phyloP scores from a whole-genome alignment of 2,797 vertebrate genomes.

The Pseudomugil tenellus region DNA sequence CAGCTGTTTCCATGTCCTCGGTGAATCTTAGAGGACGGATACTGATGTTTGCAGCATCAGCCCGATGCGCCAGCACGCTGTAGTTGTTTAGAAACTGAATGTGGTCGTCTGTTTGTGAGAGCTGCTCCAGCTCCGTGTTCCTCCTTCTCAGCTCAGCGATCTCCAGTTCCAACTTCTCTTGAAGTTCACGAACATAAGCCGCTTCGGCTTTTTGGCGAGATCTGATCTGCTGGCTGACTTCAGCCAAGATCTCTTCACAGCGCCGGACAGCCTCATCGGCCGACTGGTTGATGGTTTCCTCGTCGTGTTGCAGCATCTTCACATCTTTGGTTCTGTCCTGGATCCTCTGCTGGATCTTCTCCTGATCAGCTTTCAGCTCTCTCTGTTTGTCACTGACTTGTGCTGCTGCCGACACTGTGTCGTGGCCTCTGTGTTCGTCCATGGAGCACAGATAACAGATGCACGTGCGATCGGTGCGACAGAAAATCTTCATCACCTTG shows the following conservation, averaged over 20 bases:
- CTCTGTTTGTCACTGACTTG: conserved; percentile 10
- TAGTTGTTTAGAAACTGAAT: conserved; percentile 14
- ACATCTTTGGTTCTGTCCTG: conserved; percentile 3
- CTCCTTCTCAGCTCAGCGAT: conserved; percentile 16
- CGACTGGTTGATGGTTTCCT: not conserved
- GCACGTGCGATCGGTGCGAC: conserved; percentile 20
- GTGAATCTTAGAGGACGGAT: not conserved
- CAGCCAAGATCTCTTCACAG: conserved; percentile 16
- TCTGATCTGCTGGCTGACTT: not conserved
- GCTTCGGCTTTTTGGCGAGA: not conserved
- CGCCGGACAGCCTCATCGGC: conserved; percentile 15
- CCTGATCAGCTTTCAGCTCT: not conserved
- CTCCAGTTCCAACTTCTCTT: conserved; percentile 25
- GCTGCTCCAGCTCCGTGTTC: conserved; percentile 23
- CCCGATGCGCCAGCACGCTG: not conserved
- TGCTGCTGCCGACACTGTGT: conserved; percentile 4
- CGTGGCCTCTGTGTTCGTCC: conserved; percentile 20
- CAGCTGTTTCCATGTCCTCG: not conserved
- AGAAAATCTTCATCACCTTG: conserved; percentile 33
- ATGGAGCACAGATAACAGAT: conserved; percentile 28
- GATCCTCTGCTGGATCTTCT: conserved; percentile 9
- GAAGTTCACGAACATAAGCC: not conserved
- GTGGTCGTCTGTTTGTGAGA: conserved; percentile 25
- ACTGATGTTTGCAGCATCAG: not conserved
- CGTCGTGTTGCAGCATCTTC: conserved; percentile 12